These are phyloP conservation scores for Nasonia oneida DNA, from an alignment of 2,888 invertebrate genomes.

Conservation along the genomic window DNA sequence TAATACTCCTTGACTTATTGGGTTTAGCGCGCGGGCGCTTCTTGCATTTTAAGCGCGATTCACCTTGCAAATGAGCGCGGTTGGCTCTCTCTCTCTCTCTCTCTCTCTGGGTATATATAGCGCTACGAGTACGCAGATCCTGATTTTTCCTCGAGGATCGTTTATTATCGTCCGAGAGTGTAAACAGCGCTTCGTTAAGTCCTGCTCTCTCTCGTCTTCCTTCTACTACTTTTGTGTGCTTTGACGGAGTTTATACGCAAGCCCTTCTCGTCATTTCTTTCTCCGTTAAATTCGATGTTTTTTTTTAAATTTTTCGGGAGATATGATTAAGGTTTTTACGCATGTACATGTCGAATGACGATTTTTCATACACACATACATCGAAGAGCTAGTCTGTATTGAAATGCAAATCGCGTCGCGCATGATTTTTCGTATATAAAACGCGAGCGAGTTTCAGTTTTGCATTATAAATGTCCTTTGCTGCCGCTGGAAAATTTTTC, in stretches of 20 bases:
- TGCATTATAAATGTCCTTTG: not conserved
- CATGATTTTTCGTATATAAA: not conserved
- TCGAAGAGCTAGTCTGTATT: not conserved
- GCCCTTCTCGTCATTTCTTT: not conserved
- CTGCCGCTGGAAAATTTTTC: not conserved
- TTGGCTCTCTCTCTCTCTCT: not conserved
- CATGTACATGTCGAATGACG: not conserved
- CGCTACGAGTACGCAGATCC: not conserved
- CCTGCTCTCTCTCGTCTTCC: not conserved
- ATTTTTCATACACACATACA: constrained; percentile 10
- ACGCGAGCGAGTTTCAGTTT: not conserved
- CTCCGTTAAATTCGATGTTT: not conserved
- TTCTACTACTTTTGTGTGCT: not conserved
- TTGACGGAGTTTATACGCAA: not conserved
- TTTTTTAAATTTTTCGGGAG: not conserved
- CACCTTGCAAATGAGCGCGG: constrained; percentile 51
- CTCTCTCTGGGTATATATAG: too few species aligned
- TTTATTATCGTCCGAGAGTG: constrained; percentile 31
- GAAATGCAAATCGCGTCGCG: constrained; percentile 22
- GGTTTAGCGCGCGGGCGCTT: constrained; percentile 32
- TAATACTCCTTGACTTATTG: constrained; percentile 60
- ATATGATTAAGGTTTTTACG: too few species aligned
- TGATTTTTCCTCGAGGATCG: constrained; percentile 25
- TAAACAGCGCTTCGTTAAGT: constrained; percentile 27
- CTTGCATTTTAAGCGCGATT: constrained; percentile 55